Evolutionary conservation across 2,888 invertebrate species (phyloP).

Genomic region (Gnatocerus cornutus): DNA sequence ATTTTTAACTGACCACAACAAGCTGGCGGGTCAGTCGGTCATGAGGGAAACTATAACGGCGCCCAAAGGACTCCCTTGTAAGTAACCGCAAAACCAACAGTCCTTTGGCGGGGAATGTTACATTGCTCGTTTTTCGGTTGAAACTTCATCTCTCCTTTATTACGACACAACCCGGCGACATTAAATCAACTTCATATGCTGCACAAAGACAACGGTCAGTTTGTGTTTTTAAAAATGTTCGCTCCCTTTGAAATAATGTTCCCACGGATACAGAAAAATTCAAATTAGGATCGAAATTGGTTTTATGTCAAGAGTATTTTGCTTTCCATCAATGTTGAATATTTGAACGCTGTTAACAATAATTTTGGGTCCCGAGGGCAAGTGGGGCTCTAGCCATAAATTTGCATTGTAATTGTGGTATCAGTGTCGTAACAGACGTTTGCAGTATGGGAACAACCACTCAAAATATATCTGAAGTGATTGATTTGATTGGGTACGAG

Average conservation of each 20-base stretch:
- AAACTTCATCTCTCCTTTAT: constrained; percentile 29
- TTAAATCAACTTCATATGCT: constrained; percentile 19
- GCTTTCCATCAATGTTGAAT: constrained; percentile 5
- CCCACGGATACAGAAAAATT: neutral
- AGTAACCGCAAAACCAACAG: constrained; percentile 38
- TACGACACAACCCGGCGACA: constrained; percentile 10
- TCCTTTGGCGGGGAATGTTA: constrained; percentile 25
- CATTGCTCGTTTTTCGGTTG: constrained; percentile 13
- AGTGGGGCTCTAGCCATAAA: constrained; percentile 3
- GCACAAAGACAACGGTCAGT: constrained; percentile 6
- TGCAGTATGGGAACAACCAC: constrained; percentile 34
- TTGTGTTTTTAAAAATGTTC: too few species aligned
- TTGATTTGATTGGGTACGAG: constrained; percentile 41
- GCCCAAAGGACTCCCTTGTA: constrained; percentile 37
- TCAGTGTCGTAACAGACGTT: constrained; percentile 11
- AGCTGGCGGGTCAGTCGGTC: constrained; percentile 20
- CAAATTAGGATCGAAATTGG: constrained; percentile 5
- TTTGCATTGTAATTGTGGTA: constrained; percentile 20
- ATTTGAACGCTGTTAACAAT: constrained; percentile 9
- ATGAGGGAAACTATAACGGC: constrained; percentile 20
- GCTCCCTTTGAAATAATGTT: too few species aligned
- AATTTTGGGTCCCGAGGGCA: constrained; percentile 6
- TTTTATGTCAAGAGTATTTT: neutral
- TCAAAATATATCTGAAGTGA: constrained; percentile 34
- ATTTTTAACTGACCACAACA: constrained; percentile 35